Percentiles rank a stretch among this genome's conserved stretches.
Conservation (phyloP, 2,113 vertebrate species). For the human region DNA sequence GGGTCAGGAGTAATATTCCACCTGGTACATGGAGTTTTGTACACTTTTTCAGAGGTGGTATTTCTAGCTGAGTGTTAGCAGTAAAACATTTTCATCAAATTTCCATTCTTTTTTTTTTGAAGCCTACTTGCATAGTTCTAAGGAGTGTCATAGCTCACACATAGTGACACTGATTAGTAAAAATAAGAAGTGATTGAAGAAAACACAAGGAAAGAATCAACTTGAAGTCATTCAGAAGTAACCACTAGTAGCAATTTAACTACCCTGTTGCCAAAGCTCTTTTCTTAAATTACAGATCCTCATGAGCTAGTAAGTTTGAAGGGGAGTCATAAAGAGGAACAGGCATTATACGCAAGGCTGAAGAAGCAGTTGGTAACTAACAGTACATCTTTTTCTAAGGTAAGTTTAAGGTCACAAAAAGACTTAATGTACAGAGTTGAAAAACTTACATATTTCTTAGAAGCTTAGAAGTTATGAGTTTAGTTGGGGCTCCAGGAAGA, state of each 20-base stretch:
- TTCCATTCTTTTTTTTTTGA: background rate
- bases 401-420: background rate
- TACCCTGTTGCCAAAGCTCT: background rate
- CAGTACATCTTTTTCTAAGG: background rate
- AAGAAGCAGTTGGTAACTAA: background rate
- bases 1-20: background rate
- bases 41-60: background rate
- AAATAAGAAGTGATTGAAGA: constrained; percentile 29
- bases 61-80: constrained; percentile 41
- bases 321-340: background rate
- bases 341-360: background rate
- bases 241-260: background rate
- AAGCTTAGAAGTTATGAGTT: background rate
- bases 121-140: background rate
- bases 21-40: background rate
- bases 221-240: background rate
- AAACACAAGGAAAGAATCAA: background rate
- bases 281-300: background rate
- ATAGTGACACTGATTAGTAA: background rate
- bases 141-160: background rate
- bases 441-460: background rate
- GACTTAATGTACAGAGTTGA: background rate
- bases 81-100: constrained; percentile 8
- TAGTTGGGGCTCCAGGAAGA: background rate
- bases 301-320: background rate